These are phyloP conservation scores for Prunella strophiata DNA, from an alignment of 2,797 vertebrate species.

Conservation along the genomic window DNA sequence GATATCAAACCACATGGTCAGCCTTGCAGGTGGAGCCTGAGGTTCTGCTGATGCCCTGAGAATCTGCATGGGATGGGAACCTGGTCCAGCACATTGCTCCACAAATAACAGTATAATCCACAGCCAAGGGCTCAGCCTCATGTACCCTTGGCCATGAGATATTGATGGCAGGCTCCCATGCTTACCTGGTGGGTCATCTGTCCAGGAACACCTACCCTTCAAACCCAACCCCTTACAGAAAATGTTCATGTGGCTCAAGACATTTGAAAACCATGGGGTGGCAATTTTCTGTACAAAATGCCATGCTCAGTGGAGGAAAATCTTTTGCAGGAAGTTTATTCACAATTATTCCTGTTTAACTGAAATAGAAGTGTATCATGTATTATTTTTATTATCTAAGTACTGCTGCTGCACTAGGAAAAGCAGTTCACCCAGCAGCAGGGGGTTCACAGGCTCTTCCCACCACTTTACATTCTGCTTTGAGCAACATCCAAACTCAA, in stretches of 20 bases:
- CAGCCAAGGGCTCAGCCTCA: not conserved
- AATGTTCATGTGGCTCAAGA: not conserved
- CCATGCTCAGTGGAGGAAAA: not conserved
- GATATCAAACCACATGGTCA: rapidly evolving
- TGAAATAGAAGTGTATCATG: not conserved
- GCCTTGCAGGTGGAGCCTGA: not conserved
- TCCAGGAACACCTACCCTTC: not conserved
- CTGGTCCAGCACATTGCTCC: not conserved
- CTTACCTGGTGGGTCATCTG: not conserved
- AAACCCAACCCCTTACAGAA: not conserved
- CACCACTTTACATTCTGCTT: constrained; percentile 30
- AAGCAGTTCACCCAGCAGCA: not conserved
- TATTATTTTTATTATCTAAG: not conserved
- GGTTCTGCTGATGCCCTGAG: not conserved
- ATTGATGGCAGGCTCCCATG: not conserved
- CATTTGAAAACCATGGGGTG: not conserved
- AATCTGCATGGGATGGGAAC: not conserved
- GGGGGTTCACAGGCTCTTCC: not conserved
- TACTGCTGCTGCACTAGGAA: not conserved
- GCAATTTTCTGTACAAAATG: not conserved
- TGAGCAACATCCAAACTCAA: constrained; percentile 58
- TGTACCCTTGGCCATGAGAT: not conserved
- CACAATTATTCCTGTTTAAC: not conserved
- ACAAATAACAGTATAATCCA: not conserved
- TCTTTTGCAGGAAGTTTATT: not conserved